Base-by-base conservation (phyloP, 2,888 invertebrate species). In the Pilophorus perplexus region DNA sequence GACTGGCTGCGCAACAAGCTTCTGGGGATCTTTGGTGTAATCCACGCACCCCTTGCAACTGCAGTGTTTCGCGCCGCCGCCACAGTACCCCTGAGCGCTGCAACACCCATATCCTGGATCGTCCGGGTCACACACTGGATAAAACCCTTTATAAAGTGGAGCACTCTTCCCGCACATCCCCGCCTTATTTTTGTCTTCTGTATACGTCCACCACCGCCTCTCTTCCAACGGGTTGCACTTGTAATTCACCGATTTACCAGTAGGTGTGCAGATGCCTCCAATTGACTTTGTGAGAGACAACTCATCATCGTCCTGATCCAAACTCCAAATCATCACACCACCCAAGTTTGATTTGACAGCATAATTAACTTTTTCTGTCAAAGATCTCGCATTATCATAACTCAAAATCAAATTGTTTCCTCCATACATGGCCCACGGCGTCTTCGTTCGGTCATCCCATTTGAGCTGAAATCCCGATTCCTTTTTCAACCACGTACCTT, bases 251-350 rank as follows among this genome's bases (percentile, higher is more conserved):
- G 42, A 10, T 6, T 42, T 42, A 6, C 42, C 42, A 10, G 42
- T 42, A 5, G 42, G 42, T 14, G 6, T 10, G 42, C 42, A 42
- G 16, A 14, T 14, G 5, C 42, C 42, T 10, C n/a, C 14, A 14
- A 42, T 6, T 10, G 42, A 6, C 14, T 42, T 42, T 5, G 42
- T 42, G 10, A 42, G 16, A 6, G 42, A n/a, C 42, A 42, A 5
- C 5, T 42, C 14, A 14, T 42, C 16, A 14, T 42, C 42, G 14
- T 42, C 42, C 14, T 42, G 42, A 14, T 42, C 42, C 5, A 42
- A 6, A 14, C 42, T 42, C 42, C 42, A 42, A 42, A 42, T 14
- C 42, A 42, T 42, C 42, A 42, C 42, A 5, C 42, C 42, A n/a
- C 42, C 42, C 5, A 42, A 14, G 14, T 42, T 42, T 10, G 5